Base-by-base conservation (phyloP, 2,888 invertebrate genomes). In the Megamerina dolium region DNA sequence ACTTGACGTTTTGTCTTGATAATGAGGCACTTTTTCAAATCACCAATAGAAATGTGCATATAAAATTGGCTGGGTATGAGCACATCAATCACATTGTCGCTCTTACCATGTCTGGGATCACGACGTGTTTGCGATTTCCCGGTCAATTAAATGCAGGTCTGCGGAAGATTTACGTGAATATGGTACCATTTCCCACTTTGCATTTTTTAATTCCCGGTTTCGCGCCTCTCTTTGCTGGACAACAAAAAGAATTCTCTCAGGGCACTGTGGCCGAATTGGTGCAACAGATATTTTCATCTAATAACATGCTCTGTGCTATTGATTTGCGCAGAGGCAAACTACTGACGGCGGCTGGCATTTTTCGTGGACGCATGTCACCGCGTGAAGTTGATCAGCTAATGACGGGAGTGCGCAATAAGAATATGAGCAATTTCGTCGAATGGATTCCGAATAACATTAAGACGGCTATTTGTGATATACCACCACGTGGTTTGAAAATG, bases 141-240 rank as follows among this genome's bases (percentile, higher is more conserved):
- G 92, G 91, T n/a, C 91, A 92, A 60, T 70, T 92, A 58, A 92
- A 90, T 67, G 87, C 91, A 0, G 90, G 90, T 57, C 72, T 92
- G 1, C 74, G 90, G 16, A 85, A 92, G 70, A 73, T 87, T n/a
- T 86, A 86, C 1, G 86, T 90, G 19, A 92, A 91, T 68, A 90
- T 92, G 90, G 88, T 91, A 1, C 91, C 91, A 0, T 91, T 90
- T 76, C 91, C 91, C 0, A 75, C 87, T 14, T 75, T 90, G 1
- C 89, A 90, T 63, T 90, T 90, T 75, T 87, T 90, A 62, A 87
- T 89, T 77, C 85, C 89, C 4, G 77, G 77, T 13, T 82, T 87
- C 62, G 87, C 87, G 0, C 87, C 87, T 0, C 73, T 88, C 26
- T 57, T 56, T 18, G 56, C 58, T 12, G 57, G 59, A 48, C 50